These are phyloP conservation scores for Coptodon rendalli DNA, from an alignment of 2,113 vertebrate genomes.

Conservation along the genomic window DNA sequence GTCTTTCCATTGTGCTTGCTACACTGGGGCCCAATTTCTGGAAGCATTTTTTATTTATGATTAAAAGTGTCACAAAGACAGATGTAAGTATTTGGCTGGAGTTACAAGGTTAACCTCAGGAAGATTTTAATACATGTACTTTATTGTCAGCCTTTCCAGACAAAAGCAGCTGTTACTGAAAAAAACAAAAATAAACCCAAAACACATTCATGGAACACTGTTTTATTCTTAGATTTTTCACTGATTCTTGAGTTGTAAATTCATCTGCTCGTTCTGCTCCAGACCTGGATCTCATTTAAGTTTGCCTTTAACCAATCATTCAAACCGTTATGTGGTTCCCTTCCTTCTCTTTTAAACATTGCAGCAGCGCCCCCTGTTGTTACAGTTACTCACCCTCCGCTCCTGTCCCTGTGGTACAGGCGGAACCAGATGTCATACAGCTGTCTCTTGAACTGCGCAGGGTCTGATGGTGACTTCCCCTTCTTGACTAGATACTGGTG, in stretches of 20 bases:
- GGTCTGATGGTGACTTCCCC: constrained; percentile 58
- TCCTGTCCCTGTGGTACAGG: constrained; percentile 75
- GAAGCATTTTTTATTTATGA: background rate
- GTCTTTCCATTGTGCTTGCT: background rate
- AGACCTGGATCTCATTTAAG: background rate
- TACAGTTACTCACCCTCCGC: constrained; percentile 69
- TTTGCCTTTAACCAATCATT: background rate
- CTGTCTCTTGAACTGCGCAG: constrained; percentile 74
- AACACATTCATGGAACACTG: background rate
- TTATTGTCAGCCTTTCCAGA: background rate
- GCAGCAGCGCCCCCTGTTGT: background rate
- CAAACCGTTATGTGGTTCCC: background rate
- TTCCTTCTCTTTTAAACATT: background rate
- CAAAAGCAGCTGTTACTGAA: background rate
- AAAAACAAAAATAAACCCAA: background rate
- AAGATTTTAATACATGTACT: background rate
- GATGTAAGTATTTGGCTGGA: background rate
- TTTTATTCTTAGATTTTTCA: background rate
- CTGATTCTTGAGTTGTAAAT: background rate
- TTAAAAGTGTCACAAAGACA: background rate
- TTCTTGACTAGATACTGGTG: constrained; percentile 78
- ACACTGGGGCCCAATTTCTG: background rate
- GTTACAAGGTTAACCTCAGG: background rate
- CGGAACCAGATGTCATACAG: constrained; percentile 84
- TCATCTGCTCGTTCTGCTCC: background rate